Evolutionary conservation across 2,888 invertebrate species (phyloP).

Genomic region (Cinara cedri): DNA sequence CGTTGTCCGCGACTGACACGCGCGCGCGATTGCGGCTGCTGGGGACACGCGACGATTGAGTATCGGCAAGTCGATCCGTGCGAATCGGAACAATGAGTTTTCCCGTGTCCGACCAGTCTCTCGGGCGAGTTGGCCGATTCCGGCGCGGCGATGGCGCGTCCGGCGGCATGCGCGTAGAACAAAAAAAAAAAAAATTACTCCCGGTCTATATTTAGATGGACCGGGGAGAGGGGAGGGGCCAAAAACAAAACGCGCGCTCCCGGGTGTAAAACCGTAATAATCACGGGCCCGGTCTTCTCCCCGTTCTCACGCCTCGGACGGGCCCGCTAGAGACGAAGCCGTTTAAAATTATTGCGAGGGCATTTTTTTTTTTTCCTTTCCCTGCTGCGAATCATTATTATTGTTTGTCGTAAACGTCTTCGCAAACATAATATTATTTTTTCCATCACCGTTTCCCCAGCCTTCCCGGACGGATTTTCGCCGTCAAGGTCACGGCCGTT

Average conservation of each 20-base stretch:
- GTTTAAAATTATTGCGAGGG: background rate
- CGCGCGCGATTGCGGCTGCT: background rate
- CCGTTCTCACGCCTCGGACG: conserved; percentile 17
- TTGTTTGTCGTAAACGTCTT: no score
- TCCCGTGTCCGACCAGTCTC: conserved; percentile 10
- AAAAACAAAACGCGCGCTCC: conserved; percentile 24
- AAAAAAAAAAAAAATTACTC: background rate
- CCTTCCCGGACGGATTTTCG: background rate
- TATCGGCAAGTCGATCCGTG: background rate
- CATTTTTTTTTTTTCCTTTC: no score
- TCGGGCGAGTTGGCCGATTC: conserved; percentile 19
- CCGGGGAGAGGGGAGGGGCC: background rate
- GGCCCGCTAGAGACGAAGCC: background rate
- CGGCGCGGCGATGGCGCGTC: conserved; percentile 19
- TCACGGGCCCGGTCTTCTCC: conserved; percentile 19
- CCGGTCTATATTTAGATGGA: conserved; percentile 46
- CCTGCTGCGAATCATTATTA: no score
- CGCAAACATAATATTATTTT: conserved; percentile 19
- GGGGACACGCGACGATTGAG: no score
- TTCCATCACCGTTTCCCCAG: background rate
- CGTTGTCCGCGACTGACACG: no score
- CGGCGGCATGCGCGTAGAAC: conserved; percentile 41
- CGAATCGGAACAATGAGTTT: conserved; percentile 30
- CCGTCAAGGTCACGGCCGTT: conserved; percentile 44
- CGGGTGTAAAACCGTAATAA: conserved; percentile 22